Evolutionary conservation across 2,797 vertebrate species (phyloP).

Genomic region (Microctenopoma steveboyesi): DNA sequence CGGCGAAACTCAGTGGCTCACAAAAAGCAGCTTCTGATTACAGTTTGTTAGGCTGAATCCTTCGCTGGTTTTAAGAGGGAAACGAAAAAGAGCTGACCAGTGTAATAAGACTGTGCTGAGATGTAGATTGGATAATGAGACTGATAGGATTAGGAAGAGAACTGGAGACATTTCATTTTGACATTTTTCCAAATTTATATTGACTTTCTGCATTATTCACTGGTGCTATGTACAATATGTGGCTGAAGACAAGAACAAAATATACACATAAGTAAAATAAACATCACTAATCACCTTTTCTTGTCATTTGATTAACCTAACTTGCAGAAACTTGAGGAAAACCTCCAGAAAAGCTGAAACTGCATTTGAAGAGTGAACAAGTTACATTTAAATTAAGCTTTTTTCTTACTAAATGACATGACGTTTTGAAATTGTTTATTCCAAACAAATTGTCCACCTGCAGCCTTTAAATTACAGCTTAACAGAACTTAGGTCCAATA

Average conservation of each 20-base stretch:
- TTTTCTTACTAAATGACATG: too few relatives aligned
- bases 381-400: too few relatives aligned
- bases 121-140: constrained; percentile 4
- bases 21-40: constrained; percentile 20
- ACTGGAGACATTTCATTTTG: not conserved
- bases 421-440: too few relatives aligned
- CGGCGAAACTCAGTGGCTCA: constrained; percentile 10
- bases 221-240: not conserved
- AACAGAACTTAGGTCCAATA: too few relatives aligned
- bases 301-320: too few relatives aligned
- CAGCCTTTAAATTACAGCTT: too few relatives aligned
- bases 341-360: too few relatives aligned
- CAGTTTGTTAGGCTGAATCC: constrained; percentile 19
- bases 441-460: too few relatives aligned
- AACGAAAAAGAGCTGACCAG: not conserved
- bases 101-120: constrained; percentile 3
- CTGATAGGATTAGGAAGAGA: constrained; percentile 18
- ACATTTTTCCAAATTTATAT: not conserved
- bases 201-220: not conserved
- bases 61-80: not conserved
- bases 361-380: too few relatives aligned
- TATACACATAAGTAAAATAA: too few relatives aligned
- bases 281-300: too few relatives aligned
- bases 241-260: not conserved
- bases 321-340: too few relatives aligned